Evolutionary conservation across 2,113 vertebrate genomes (phyloP).

Genomic region (Onychostruthus taczanowskii): DNA sequence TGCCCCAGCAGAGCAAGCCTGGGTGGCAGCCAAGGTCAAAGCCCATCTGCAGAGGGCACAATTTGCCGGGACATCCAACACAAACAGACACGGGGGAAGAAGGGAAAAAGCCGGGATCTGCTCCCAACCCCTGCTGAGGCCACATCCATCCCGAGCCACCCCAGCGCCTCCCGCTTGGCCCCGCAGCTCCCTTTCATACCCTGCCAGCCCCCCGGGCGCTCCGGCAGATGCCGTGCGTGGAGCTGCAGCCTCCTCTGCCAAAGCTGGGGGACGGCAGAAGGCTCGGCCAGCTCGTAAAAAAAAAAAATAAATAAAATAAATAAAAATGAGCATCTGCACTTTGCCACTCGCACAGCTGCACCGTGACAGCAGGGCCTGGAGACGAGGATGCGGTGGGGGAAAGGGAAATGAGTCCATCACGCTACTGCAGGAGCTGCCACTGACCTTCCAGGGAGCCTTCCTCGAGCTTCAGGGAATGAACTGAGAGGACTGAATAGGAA

Average conservation of each 20-base stretch:
- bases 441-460: background rate
- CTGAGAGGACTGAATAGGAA: background rate
- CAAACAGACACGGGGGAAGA: background rate
- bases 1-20: background rate
- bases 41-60: background rate
- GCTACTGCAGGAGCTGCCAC: background rate
- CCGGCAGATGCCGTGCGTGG: background rate
- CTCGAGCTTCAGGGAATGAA: background rate
- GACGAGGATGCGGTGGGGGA: rapidly evolving
- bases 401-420: background rate
- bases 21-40: background rate
- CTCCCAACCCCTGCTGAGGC: background rate
- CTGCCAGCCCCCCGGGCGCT: background rate
- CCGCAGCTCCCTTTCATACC: background rate
- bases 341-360: background rate
- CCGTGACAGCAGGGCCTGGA: background rate
- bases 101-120: background rate
- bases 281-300: background rate
- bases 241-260: constrained; percentile 23
- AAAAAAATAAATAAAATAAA: background rate
- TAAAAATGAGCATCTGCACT: background rate
- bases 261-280: background rate
- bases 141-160: background rate
- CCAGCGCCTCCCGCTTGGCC: background rate
- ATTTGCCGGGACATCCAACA: background rate